phyloP scores from a whole-genome alignment of 2,888 invertebrate genomes.

The Drosophila merina region DNA sequence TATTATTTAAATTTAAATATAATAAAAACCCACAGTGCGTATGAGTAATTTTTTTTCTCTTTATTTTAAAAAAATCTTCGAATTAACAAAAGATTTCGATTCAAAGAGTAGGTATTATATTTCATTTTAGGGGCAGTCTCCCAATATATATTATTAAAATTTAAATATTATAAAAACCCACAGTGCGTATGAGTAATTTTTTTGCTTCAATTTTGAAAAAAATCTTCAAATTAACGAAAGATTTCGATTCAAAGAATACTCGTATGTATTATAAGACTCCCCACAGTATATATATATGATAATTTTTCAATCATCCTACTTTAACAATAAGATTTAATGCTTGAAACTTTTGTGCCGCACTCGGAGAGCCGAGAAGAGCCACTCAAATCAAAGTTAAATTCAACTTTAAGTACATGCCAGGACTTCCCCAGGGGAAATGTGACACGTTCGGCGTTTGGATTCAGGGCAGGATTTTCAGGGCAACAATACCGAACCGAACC shows the following conservation, averaged over 20 bases:
- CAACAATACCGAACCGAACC: slow-evolving; percentile 2
- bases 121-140: too few species aligned
- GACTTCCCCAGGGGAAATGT: slow-evolving; percentile 42
- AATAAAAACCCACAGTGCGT: background rate
- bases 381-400: slow-evolving; percentile 40
- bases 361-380: slow-evolving; percentile 4
- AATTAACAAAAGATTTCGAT: too few species aligned
- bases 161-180: background rate
- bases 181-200: slow-evolving; percentile 14
- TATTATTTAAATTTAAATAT: background rate
- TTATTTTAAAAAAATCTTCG: too few species aligned
- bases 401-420: slow-evolving; percentile 40
- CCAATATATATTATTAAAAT: too few species aligned
- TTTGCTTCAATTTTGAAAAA: background rate
- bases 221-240: background rate
- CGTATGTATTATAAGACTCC: background rate
- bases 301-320: background rate
- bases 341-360: slow-evolving; percentile 11
- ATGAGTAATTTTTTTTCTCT: too few species aligned
- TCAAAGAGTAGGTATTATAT: too few species aligned
- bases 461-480: background rate
- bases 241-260: background rate
- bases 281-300: background rate
- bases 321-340: slow-evolving; percentile 9
- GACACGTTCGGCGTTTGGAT: slow-evolving; percentile 37